Evolutionary conservation across 2,888 invertebrate species (phyloP).

Genomic region (Standfussiana lucernea): DNA sequence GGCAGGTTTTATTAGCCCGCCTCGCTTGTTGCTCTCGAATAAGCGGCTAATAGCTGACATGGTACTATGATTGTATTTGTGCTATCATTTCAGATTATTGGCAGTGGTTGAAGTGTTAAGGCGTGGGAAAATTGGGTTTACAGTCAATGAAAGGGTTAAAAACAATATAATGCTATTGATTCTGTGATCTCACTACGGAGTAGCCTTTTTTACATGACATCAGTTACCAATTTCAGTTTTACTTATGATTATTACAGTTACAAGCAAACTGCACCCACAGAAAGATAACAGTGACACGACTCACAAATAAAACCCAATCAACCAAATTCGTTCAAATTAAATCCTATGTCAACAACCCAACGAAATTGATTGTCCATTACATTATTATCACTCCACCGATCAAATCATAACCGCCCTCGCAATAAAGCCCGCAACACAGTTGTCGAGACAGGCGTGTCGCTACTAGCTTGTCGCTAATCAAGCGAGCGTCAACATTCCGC

Average conservation of each 20-base stretch:
- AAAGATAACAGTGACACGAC: neutral
- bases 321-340: constrained; percentile 18
- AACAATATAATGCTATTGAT: neutral
- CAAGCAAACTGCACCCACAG: neutral
- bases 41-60: constrained; percentile 30
- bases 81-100: constrained; percentile 32
- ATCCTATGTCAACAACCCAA: neutral
- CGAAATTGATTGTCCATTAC: constrained; percentile 9
- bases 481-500: constrained; percentile 42
- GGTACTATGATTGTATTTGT: constrained; percentile 37
- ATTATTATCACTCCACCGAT: constrained; percentile 35
- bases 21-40: constrained; percentile 60
- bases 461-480: constrained; percentile 32
- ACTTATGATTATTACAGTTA: neutral
- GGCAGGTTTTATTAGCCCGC: constrained; percentile 70
- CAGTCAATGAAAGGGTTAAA: neutral
- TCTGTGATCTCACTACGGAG: neutral
- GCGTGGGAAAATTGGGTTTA: constrained; percentile 4
- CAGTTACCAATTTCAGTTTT: neutral
- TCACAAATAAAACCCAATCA: neutral
- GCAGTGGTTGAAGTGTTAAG: constrained; percentile 14
- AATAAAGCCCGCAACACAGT: constrained; percentile 20
- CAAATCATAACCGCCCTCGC: constrained; percentile 35
- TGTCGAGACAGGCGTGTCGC: constrained; percentile 60
- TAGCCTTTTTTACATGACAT: neutral